Percentiles rank a stretch among this genome's conserved stretches.
Evolutionary conservation across 2,113 vertebrate genomes (phyloP).

Genomic region (Platanista minor): DNA sequence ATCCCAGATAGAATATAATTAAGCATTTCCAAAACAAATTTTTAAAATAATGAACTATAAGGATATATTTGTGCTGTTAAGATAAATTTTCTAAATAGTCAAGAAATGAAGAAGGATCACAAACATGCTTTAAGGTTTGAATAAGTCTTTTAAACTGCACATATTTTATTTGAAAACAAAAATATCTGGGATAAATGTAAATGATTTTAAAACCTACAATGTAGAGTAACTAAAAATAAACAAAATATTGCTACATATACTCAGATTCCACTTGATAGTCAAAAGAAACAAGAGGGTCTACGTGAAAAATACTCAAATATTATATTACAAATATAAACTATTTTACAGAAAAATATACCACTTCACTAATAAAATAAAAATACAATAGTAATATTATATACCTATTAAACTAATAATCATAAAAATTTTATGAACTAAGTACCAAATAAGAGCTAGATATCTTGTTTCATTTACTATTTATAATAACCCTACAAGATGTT

Average conservation of each 20-base stretch:
- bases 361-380: background rate
- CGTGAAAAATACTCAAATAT: background rate
- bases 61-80: background rate
- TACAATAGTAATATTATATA: background rate
- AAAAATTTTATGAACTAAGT: background rate
- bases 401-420: background rate
- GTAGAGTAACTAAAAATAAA: background rate
- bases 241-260: background rate
- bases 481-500: background rate
- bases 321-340: background rate
- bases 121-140: background rate
- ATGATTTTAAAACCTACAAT: background rate
- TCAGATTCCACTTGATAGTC: background rate
- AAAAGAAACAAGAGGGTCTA: background rate
- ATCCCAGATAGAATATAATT: background rate
- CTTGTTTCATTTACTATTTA: background rate
- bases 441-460: background rate
- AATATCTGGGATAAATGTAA: background rate
- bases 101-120: background rate
- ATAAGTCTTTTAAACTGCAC: background rate
- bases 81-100: background rate
- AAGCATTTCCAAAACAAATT: background rate
- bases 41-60: background rate
- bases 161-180: background rate
- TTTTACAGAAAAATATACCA: background rate